phyloP scores from a whole-genome alignment of 2,888 invertebrate genomes.

The Cheilosia vernalis region DNA sequence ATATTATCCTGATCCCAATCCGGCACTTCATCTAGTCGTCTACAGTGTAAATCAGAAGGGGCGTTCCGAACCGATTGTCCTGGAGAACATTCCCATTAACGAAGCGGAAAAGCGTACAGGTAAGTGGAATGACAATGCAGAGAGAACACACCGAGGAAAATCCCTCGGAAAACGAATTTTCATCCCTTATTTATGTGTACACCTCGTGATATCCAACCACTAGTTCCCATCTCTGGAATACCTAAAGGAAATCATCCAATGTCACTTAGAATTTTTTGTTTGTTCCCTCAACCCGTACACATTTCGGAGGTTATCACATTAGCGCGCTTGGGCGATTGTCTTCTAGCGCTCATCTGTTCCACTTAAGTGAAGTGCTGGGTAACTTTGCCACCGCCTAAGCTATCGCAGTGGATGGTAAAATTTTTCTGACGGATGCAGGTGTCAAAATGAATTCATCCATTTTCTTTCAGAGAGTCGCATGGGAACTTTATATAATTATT shows the following conservation, averaged over 20 bases:
- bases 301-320: constrained; percentile 47
- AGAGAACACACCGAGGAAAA: constrained; percentile 12
- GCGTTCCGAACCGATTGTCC: constrained; percentile 90
- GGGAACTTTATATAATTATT: constrained; percentile 71
- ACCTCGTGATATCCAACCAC: constrained; percentile 24
- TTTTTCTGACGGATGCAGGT: constrained; percentile 39
- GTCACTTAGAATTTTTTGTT: constrained; percentile 60
- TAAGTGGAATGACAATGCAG: constrained; percentile 81
- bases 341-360: constrained; percentile 44
- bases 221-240: constrained; percentile 3
- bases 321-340: constrained; percentile 35
- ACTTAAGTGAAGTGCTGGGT: constrained; percentile 16
- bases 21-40: constrained; percentile 90
- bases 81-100: constrained; percentile 94
- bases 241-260: constrained; percentile 63
- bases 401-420: neutral
- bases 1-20: constrained; percentile 83
- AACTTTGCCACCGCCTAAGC: neutral
- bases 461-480: constrained; percentile 69
- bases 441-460: constrained; percentile 59
- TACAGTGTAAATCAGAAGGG: constrained; percentile 94
- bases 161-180: constrained; percentile 53
- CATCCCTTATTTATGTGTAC: constrained; percentile 47
- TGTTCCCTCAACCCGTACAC: neutral
- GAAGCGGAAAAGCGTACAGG: constrained; percentile 94